Evolutionary conservation across 2,888 invertebrate species (phyloP).

Genomic region (Agapetus fuscipes): DNA sequence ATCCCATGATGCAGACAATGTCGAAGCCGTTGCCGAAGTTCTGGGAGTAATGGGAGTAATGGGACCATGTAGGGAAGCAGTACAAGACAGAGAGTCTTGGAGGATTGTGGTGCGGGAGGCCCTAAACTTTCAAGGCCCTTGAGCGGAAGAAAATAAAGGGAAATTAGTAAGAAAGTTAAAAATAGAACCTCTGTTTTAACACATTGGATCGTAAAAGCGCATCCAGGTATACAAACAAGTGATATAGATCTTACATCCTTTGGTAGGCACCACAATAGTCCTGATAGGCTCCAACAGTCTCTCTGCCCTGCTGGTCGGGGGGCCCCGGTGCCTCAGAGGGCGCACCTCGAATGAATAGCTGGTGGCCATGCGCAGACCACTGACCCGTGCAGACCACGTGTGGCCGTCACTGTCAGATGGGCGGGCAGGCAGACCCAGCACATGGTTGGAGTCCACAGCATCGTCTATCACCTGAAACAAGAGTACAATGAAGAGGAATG

Average conservation of each 20-base stretch:
- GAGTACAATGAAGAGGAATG: neutral
- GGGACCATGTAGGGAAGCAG: too few relatives aligned
- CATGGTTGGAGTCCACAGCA: constrained; percentile 21
- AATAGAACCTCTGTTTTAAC: too few relatives aligned
- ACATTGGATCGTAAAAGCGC: too few relatives aligned
- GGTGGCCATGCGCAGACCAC: constrained; percentile 71
- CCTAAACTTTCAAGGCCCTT: too few relatives aligned
- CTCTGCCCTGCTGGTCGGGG: constrained; percentile 31
- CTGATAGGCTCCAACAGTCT: constrained; percentile 45
- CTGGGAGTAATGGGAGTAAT: too few relatives aligned
- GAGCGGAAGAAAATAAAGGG: too few relatives aligned
- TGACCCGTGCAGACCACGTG: constrained; percentile 49
- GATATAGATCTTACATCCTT: constrained; percentile 83
- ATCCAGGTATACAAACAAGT: too few relatives aligned
- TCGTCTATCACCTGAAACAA: constrained; percentile 26
- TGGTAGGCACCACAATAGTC: constrained; percentile 66
- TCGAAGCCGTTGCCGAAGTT: too few relatives aligned
- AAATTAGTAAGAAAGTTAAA: too few relatives aligned
- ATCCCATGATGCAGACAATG: too few relatives aligned
- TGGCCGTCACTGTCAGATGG: constrained; percentile 25
- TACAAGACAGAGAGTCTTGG: too few relatives aligned
- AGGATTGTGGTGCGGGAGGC: too few relatives aligned
- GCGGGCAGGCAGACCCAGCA: constrained; percentile 9
- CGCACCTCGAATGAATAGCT: constrained; percentile 72
- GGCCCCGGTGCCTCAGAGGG: constrained; percentile 30